Evolutionary conservation across 1,140 invertebrate species (phyloP), one percentile per base, ranked within the genome.

Genomic region (Branchinecta lynchi): DNA sequence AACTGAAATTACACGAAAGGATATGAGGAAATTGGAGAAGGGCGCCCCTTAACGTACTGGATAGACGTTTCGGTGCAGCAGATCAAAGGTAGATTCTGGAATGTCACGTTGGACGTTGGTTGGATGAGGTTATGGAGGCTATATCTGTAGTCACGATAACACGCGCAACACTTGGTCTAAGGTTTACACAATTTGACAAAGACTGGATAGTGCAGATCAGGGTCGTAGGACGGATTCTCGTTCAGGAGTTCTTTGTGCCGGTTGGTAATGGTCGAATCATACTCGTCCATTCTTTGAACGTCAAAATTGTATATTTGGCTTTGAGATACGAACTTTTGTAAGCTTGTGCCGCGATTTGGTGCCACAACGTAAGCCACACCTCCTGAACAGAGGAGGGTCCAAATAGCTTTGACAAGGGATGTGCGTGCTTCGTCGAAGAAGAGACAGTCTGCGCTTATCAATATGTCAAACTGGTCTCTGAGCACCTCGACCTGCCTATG

Each of bases 351-450:
- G 45, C 89, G 82, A 68, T 80, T 79, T 7, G 89, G 89, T 8
- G 89, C 89, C 84, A 90, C 89, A n/a, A 90, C 82, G 65, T 89
- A 77, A 0, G 85, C 87, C n/a, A 85, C 71, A 0, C 89, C 88
- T 72, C 82, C 77, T 21, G 81, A 79, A 17, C 84, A 81, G 70
- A 92, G 75, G 75, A 84, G 83, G 67, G 82, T 80, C 78, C 84
- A 84, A 65, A 92, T 85, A 66, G 85, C 86, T 67, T 84, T 81
- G 44, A 89, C 84, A 17, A 92, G 78, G 73, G 88, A 86, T 44
- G 82, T 77, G 68, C 89, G 80, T 0, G 84, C 84, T 65, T 89
- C 88, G 76, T 91, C 88, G 78, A 91, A 92, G 78, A 91, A 92
- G 65, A 91, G 77, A 77, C 89, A 91, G 77, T 90, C 89, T 10